Conservation (phyloP, 2,888 invertebrate species). For the Tipula helvola region DNA sequence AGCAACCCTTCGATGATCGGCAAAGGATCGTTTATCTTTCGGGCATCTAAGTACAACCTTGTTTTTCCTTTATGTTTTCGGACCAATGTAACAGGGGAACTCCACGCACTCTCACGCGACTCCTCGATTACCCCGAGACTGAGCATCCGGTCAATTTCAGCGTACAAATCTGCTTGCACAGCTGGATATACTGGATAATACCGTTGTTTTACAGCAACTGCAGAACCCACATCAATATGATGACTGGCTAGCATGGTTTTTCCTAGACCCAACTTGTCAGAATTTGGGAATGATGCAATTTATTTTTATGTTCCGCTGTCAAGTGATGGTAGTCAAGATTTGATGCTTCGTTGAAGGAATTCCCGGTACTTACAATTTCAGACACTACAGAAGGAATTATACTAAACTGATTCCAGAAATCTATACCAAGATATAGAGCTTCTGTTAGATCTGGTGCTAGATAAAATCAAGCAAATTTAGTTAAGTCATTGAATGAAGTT, state of each 20-base stretch:
- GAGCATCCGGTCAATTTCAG: conserved; percentile 21
- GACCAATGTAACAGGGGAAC: background rate
- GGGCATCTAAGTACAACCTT: no score
- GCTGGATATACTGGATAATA: conserved; percentile 18
- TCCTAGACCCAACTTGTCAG: conserved; percentile 13
- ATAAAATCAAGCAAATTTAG: no score
- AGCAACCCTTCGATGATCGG: conserved; percentile 19
- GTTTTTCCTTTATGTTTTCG: background rate
- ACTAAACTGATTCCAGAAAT: background rate
- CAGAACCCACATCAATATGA: conserved; percentile 15
- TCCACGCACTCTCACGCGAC: background rate
- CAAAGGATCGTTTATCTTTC: no score
- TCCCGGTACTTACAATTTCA: background rate
- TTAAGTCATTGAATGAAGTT: no score
- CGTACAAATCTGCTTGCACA: conserved; percentile 16
- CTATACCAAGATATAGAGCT: no score
- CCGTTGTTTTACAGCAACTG: conserved; percentile 16
- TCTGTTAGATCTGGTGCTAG: background rate
- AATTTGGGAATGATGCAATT: no score
- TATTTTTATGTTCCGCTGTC: no score
- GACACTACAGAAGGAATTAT: background rate
- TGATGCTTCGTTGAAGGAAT: background rate
- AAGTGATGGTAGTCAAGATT: no score
- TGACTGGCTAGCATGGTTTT: conserved; percentile 16
- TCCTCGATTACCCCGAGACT: background rate